Base-by-base conservation (phyloP, 2,113 vertebrate species). In the Syngnathus floridae region DNA sequence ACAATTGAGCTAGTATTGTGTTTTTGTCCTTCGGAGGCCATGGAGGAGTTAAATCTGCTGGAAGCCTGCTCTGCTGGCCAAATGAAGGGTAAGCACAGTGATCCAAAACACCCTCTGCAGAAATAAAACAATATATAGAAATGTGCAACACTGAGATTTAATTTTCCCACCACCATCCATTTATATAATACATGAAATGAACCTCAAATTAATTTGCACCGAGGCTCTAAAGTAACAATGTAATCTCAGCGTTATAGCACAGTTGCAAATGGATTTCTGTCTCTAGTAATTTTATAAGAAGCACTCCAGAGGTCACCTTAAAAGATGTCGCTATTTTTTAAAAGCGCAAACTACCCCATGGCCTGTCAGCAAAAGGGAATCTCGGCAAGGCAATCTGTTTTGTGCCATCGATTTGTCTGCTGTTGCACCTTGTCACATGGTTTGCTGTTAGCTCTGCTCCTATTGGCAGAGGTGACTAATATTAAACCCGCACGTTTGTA, bases 201-300 rank as follows among this genome's bases (percentile, higher is more conserved):
- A 88, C 76, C 86, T 85, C 90, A 89, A 90, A 91, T 92, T 91
- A 90, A 91, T 91, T 90, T 90, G 87, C 84, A 74, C 77, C 76
- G 64, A 79, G 85, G 83, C 88, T 88, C 88, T 90, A 87, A 86
- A 88, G 91, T 89, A 91, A 90, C 89, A 90, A 87, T 90, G 89
- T 89, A 90, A 91, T 92, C 89, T 90, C 86, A 70, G 80, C 86
- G 89, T 90, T 90, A 88, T 88, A 87, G 87, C 85, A 69, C 86
- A 88, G 85, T 90, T 90, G 88, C 87, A 90, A 91, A 92, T 91
- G 87, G 88, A 91, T 91, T 90, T 91, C 88, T 90, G 90, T 91
- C 87, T 89, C 86, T 90, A 89, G 90, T 88, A 88, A 90, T 91
- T 92, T 91, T 85, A 86, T 82, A 90, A 90, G 85, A 87, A 80